Percentiles rank a stretch among this genome's conserved stretches.
phyloP scores from a whole-genome alignment of 2,113 vertebrate species.

The Larimichthys crocea region DNA sequence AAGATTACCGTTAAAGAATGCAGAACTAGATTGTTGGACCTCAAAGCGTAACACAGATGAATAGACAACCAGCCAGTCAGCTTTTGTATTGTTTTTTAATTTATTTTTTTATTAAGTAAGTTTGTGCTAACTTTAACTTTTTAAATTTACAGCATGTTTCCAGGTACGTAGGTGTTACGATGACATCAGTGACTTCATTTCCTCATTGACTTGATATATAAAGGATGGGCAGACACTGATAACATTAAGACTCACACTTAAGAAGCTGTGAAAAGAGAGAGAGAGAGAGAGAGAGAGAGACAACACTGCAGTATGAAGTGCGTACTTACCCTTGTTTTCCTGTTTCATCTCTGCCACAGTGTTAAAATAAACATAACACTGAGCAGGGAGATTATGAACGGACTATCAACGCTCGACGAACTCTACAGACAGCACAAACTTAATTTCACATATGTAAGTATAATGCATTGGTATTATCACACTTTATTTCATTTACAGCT shows the following conservation, averaged over 20 bases:
- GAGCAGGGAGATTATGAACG: fast-evolving
- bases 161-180: conserved; percentile 1
- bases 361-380: fast-evolving
- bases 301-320: conserved; percentile 40
- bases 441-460: conserved; percentile 60
- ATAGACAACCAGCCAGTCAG: no score
- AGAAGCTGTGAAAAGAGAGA: conserved; percentile 6
- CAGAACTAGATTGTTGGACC: conserved; percentile 2
- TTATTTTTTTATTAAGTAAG: not conserved
- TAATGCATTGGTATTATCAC: not conserved
- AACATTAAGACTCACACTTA: conserved; percentile 18
- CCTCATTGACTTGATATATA: conserved; percentile 27
- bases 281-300: conserved; percentile 7
- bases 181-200: conserved; percentile 2
- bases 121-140: no score
- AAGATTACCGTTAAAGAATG: not conserved
- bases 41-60: not conserved
- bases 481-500: not conserved
- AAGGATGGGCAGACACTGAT: conserved; percentile 19
- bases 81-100: no score
- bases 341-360: conserved; percentile 47
- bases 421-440: fast-evolving
- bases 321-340: conserved; percentile 22
- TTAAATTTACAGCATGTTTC: not conserved
- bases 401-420: fast-evolving